phyloP scores from a whole-genome alignment of 2,113 vertebrate species.

The Arothron firmamentum region DNA sequence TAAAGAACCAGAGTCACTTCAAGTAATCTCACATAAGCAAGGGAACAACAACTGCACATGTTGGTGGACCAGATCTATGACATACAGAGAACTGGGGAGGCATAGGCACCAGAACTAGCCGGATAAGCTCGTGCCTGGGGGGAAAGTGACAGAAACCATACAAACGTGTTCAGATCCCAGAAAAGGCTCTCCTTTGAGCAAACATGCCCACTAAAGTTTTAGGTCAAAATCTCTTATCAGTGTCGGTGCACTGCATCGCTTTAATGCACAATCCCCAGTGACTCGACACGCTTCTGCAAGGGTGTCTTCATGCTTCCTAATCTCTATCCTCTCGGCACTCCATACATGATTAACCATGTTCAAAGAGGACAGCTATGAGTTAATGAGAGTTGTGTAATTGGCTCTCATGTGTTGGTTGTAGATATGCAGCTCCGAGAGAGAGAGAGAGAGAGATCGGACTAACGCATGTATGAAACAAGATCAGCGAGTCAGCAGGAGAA shows the following conservation, averaged over 20 bases:
- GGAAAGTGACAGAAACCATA: background rate
- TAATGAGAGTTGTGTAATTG: slow-evolving; percentile 57
- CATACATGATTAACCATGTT: slow-evolving; percentile 56
- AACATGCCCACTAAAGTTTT: slow-evolving; percentile 3
- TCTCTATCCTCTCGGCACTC: slow-evolving; percentile 46
- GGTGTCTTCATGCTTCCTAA: slow-evolving; percentile 45
- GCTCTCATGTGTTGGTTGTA: slow-evolving; percentile 38
- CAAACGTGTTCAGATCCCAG: background rate
- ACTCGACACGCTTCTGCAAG: slow-evolving; percentile 37
- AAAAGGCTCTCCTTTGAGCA: background rate
- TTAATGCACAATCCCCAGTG: slow-evolving; percentile 33
- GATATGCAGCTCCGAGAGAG: slow-evolving; percentile 7
- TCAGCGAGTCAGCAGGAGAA: background rate
- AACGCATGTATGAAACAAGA: slow-evolving; percentile 19
- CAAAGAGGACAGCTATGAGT: slow-evolving; percentile 48
- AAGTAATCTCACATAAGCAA: slow-evolving; percentile 26
- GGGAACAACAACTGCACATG: slow-evolving; percentile 12
- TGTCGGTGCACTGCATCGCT: slow-evolving; percentile 13
- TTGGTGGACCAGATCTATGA: slow-evolving; percentile 9
- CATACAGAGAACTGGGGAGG: slow-evolving; percentile 20
- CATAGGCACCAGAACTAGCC: background rate
- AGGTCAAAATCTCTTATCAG: slow-evolving; percentile 23
- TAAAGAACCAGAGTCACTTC: slow-evolving; percentile 32
- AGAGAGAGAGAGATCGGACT: slow-evolving; percentile 3
- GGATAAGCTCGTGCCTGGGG: slow-evolving; percentile 9